Base-by-base conservation (phyloP, 2,888 invertebrate species). In the Theretra japonica region DNA sequence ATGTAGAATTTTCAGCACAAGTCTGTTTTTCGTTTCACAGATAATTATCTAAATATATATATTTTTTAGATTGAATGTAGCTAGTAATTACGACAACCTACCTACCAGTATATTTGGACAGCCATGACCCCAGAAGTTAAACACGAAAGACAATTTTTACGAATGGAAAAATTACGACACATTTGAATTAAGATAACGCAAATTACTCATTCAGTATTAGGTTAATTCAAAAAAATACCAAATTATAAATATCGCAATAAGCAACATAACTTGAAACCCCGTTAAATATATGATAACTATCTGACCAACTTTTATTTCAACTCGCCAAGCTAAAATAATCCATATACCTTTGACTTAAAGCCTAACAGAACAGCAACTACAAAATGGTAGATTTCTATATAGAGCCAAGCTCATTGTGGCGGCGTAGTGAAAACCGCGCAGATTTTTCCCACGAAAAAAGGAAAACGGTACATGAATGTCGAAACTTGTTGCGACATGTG, bases 371-470 rank as follows among this genome's bases (percentile, higher is more conserved):
- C 68, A 15, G 81, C 76, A 83, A 50, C 76, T 72, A 70, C 77
- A 81, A 74, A 73, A 74, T 78, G 72, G 78, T 74, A 78, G 82
- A 79, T 83, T 80, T 78, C 82, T 68, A 73, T 70, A 73, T 80
- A 80, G 76, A 75, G 73, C 79, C 81, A 76, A 78, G 80, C 80
- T 81, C 88, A 91, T 91, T 91, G 90, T 90, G 82, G 77, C 28
- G 76, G 75, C 78, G 85, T 83, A 86, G 92, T 90, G 93, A 93
- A 93, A 93, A 93, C 88, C 86, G 78, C 82, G 86, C 70, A 72
- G 72, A 56, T 69, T 70, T 77, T 93, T 93, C 94, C 90, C 93
- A 92, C 93, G 92, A 92, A 93, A 93, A 70, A 70, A 70, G 70
- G 68, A 68, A 70, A 70, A 73, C 73, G 70, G 73, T 73, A 73